Evolutionary conservation across 2,797 vertebrate genomes (phyloP), one percentile per base, ranked within the genome.

Genomic region (Buphagus erythrorhynchus): DNA sequence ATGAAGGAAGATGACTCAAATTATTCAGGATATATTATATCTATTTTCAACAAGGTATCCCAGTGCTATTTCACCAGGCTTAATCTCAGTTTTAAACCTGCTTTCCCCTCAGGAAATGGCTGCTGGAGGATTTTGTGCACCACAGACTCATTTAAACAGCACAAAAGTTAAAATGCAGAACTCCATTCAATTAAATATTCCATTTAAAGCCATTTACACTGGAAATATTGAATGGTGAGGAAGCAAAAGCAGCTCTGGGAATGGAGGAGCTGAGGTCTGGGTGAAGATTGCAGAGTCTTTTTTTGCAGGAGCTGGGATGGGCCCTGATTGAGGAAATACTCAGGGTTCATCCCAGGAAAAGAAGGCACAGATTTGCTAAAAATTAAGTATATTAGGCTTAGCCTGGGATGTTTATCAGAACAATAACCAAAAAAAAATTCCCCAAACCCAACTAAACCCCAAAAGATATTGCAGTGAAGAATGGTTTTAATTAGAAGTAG

Each of bases 401-500:
- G n/a, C 26, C 51, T 95, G 74, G 67, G 67, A 57, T 49, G 26
- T 79, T 87, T 88, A 75, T 72, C 58, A 54, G 51, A 93, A 83
- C 3, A 81, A 54, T 46, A 80, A 77, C 4, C 15, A 26, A 24
- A 25, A 7, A 38, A 5, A 24, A 28, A 40, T 3, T 5, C 13
- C 38, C 38, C 26, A 45, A 82, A n/a, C 29, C 68, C 18, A 61
- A n/a, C n/a, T 77, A 93, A 11, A 4, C 57, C 20, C 20, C 20
- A 78, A 86, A 79, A 28, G 92, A 59, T 96, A 61, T 86, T 80
- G 71, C n/a, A 42, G 67, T 95, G 97, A 97, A 80, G 38, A 91
- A 96, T 96, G 52, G 19, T 31, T 97, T 98, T 97, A 97, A 97
- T 97, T 97, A 97, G 78, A 88, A 42, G n/a, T 26, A 84, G 85